These are phyloP conservation scores for Percopsis transmontana DNA, from an alignment of 2,113 vertebrate species.

Conservation along the genomic window DNA sequence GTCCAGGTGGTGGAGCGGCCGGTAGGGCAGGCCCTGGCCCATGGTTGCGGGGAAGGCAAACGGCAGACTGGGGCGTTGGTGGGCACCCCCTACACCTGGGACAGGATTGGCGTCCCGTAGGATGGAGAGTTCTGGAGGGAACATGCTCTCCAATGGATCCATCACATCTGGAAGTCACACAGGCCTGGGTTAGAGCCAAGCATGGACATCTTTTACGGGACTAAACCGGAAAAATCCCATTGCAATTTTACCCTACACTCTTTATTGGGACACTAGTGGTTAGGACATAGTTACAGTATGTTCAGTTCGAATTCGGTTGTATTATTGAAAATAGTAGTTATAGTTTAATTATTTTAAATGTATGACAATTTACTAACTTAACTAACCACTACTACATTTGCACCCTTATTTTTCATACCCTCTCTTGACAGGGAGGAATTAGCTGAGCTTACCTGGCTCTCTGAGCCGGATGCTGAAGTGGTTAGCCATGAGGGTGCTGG, in stretches of 20 bases:
- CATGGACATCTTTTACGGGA: constrained; percentile 21
- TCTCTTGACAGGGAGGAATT: no score
- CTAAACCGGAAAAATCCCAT: constrained; percentile 9
- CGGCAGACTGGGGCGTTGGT: constrained; percentile 68
- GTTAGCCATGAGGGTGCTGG: constrained; percentile 87
- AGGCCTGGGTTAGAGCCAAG: constrained; percentile 5
- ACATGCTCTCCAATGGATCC: constrained; percentile 53
- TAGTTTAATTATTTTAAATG: no score
- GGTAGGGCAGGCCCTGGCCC: constrained; percentile 55
- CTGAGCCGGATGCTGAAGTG: constrained; percentile 86
- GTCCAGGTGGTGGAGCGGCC: constrained; percentile 32
- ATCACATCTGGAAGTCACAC: constrained; percentile 60
- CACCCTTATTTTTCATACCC: no score
- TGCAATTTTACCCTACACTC: constrained; percentile 18
- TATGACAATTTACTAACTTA: no score
- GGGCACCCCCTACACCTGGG: constrained; percentile 56
- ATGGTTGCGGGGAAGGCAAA: constrained; percentile 76
- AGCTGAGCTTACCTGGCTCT: constrained; percentile 82
- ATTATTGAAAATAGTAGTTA: no score
- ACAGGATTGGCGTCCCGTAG: constrained; percentile 65
- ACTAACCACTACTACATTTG: not conserved
- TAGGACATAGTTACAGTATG: no score
- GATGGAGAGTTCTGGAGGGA: constrained; percentile 84
- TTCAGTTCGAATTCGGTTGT: no score
- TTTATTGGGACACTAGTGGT: not conserved